Conservation (phyloP, 2,888 invertebrate genomes). For the Germaria angustata region DNA sequence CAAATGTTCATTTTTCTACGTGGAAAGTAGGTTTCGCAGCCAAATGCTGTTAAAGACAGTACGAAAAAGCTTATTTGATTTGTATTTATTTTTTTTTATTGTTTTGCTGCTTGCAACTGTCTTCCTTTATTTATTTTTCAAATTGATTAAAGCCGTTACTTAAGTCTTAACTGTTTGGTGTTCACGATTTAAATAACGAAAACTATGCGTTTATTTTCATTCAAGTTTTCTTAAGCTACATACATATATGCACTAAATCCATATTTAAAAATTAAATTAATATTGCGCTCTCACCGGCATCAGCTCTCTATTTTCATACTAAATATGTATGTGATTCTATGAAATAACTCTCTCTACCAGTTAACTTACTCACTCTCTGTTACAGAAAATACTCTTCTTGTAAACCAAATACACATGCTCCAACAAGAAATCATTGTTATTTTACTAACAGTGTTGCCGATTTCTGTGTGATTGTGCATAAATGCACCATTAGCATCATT, state of each 20-base stretch:
- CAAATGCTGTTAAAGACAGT: not conserved
- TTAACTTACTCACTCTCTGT: not conserved
- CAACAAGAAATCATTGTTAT: conserved; percentile 20
- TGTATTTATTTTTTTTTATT: not conserved
- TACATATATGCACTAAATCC: conserved; percentile 9
- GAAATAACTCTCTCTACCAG: not conserved
- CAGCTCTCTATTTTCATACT: not conserved
- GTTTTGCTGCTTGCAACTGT: conserved; percentile 3
- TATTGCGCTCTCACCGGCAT: not conserved
- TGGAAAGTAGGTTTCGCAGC: conserved; percentile 46
- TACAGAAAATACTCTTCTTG: not conserved
- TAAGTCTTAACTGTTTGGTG: conserved; percentile 55
- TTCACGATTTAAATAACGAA: conserved; percentile 56
- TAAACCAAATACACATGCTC: not conserved
- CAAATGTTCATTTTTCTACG: not conserved
- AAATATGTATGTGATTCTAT: too few relatives aligned
- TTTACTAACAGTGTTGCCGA: not conserved
- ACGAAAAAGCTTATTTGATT: not conserved
- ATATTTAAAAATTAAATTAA: conserved; percentile 4
- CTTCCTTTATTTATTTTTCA: conserved; percentile 5
- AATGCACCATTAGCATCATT: too few relatives aligned
- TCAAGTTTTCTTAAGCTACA: not conserved
- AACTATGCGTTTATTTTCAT: conserved; percentile 26
- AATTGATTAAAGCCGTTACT: conserved; percentile 39
- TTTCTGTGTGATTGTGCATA: too few relatives aligned